Conservation (phyloP, 30 jellyfish, hydroid and myxozoan species). For the Clytia hemisphaerica region DNA sequence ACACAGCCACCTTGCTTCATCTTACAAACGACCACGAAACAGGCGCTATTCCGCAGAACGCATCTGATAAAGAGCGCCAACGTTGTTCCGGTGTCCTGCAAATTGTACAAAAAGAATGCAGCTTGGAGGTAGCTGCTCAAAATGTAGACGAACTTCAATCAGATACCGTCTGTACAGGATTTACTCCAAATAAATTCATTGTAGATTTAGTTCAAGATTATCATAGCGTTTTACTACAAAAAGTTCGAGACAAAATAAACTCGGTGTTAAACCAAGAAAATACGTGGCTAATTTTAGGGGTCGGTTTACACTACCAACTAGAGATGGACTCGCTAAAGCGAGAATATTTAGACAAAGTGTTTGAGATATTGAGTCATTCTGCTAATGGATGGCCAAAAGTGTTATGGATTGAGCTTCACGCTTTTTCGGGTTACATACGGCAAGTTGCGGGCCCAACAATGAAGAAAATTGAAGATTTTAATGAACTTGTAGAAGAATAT, state of each 20-base stretch:
- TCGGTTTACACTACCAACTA: constrained; percentile 78
- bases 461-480: constrained; percentile 36
- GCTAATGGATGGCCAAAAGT: constrained; percentile 80
- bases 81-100: constrained; percentile 74
- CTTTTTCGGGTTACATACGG: constrained; percentile 71
- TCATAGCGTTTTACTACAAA: constrained; percentile 27
- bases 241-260: constrained; percentile 24
- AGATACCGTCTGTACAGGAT: constrained; percentile 52
- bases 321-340: constrained; percentile 15
- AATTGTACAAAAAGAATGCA: constrained; percentile 53
- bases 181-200: background rate
- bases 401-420: constrained; percentile 76
- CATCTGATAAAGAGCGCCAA: constrained; percentile 24
- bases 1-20: constrained; percentile 33
- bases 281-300: constrained; percentile 67
- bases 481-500: constrained; percentile 29
- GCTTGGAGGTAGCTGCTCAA: constrained; percentile 61
- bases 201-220: constrained; percentile 52
- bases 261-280: constrained; percentile 34
- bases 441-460: constrained; percentile 51
- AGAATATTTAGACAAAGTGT: constrained; percentile 26
- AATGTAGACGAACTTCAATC: constrained; percentile 22
- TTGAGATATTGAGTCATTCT: constrained; percentile 25
- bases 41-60: constrained; percentile 52
- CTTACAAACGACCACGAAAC: constrained; percentile 49